A percentile compares a stretch with the other conserved stretches of the same genome.
These are phyloP conservation scores for Ibycter americanus DNA, from an alignment of 2,797 vertebrate genomes.

Conservation along the genomic window DNA sequence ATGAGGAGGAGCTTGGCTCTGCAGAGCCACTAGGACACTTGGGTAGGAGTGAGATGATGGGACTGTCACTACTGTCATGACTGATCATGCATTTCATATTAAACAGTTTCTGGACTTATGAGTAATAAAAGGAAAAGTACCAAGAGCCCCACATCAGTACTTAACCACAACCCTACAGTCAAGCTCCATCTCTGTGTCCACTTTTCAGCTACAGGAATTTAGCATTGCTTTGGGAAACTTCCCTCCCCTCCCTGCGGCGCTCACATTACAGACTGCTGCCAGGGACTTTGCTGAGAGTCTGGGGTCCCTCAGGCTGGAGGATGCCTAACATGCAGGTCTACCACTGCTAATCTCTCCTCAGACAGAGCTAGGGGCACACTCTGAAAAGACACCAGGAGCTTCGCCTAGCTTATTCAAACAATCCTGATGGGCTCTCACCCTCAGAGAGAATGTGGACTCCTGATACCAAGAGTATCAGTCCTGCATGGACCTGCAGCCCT, in stretches of 20 bases:
- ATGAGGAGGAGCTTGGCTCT: background rate
- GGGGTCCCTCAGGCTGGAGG: background rate
- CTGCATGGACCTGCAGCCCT: background rate
- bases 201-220: background rate
- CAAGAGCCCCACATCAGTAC: background rate
- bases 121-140: background rate
- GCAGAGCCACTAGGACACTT: background rate
- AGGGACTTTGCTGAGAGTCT: background rate
- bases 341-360: background rate
- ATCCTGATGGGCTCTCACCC: background rate
- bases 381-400: background rate
- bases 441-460: background rate
- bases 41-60: background rate
- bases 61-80: background rate
- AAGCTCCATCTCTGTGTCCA: background rate
- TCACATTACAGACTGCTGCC: rapidly evolving
- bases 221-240: background rate
- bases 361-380: background rate
- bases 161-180: background rate
- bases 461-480: background rate
- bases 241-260: background rate
- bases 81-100: background rate
- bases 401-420: background rate
- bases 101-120: background rate
- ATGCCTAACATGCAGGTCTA: background rate